Conservation (phyloP, 2,888 invertebrate genomes). For the Nycteola revayana region DNA sequence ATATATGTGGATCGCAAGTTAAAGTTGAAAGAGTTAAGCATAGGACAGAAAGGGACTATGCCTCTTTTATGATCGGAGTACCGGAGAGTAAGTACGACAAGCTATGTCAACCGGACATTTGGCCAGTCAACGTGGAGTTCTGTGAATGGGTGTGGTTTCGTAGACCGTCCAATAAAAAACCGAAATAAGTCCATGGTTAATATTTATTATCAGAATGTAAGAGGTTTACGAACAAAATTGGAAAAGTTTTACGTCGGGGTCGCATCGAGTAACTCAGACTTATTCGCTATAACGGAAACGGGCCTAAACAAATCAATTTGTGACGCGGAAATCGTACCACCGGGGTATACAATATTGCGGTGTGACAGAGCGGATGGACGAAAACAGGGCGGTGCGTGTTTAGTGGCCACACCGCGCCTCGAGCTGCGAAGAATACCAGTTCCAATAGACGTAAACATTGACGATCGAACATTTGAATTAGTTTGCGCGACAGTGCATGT, state of each 20-base stretch:
- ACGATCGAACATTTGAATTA: slow-evolving; percentile 6
- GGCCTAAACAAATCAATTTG: slow-evolving; percentile 1
- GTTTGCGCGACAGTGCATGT: slow-evolving; percentile 5
- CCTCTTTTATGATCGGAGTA: too few species aligned
- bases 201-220: too few species aligned
- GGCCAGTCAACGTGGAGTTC: too few species aligned
- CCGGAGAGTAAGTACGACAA: too few species aligned
- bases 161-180: too few species aligned
- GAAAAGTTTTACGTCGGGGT: neutral
- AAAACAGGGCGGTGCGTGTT: slow-evolving; percentile 1
- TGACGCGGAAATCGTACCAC: slow-evolving; percentile 3
- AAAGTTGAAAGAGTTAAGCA: too few species aligned
- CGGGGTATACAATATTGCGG: slow-evolving; percentile 2
- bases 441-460: slow-evolving; percentile 5
- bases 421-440: slow-evolving; percentile 1
- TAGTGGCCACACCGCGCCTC: slow-evolving; percentile 11
- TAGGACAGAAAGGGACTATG: too few species aligned
- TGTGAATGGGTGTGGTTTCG: too few species aligned
- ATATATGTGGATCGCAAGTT: too few species aligned
- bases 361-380: neutral
- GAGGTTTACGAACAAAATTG: slow-evolving; percentile 3
- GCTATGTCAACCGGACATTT: too few species aligned
- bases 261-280: neutral
- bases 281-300: slow-evolving; percentile 3
- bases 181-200: too few species aligned